phyloP scores from a whole-genome alignment of 2,888 invertebrate species.

The Xanthia togata region DNA sequence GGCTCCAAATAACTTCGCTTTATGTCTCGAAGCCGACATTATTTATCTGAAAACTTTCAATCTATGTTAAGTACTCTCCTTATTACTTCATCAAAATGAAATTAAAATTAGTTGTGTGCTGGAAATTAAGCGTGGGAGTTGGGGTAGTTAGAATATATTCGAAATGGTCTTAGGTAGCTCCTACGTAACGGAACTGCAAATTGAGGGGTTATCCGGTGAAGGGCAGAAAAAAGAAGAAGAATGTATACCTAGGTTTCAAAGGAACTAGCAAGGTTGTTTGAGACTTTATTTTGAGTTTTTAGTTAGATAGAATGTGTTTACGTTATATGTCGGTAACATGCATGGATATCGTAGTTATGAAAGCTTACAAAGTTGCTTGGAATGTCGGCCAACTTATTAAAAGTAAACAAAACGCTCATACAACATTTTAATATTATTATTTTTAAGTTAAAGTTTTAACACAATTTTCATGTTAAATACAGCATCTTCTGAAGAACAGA shows the following conservation, averaged over 20 bases:
- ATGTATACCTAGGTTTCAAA: background rate
- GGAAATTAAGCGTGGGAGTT: constrained; percentile 19
- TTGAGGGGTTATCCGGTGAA: too few relatives aligned
- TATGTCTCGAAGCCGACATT: constrained; percentile 48
- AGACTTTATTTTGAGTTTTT: background rate
- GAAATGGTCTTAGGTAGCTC: background rate
- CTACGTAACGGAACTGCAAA: background rate
- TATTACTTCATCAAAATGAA: constrained; percentile 60
- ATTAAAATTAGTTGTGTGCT: constrained; percentile 41
- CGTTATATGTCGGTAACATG: background rate
- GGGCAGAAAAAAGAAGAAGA: background rate
- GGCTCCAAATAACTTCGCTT: constrained; percentile 48
- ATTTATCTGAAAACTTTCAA: constrained; percentile 65
- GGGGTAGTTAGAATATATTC: constrained; percentile 17
- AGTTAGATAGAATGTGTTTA: too few relatives aligned
- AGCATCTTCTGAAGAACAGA: background rate
- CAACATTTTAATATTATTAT: background rate
- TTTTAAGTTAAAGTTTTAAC: background rate
- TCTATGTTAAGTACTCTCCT: constrained; percentile 58
- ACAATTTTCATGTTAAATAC: background rate
- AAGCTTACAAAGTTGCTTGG: background rate
- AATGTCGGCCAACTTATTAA: background rate
- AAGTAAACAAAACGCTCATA: background rate
- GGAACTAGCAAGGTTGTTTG: too few relatives aligned
- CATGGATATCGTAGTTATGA: background rate